Conservation (phyloP, 1,140 invertebrate genomes). For the Contarinia nasturtii region DNA sequence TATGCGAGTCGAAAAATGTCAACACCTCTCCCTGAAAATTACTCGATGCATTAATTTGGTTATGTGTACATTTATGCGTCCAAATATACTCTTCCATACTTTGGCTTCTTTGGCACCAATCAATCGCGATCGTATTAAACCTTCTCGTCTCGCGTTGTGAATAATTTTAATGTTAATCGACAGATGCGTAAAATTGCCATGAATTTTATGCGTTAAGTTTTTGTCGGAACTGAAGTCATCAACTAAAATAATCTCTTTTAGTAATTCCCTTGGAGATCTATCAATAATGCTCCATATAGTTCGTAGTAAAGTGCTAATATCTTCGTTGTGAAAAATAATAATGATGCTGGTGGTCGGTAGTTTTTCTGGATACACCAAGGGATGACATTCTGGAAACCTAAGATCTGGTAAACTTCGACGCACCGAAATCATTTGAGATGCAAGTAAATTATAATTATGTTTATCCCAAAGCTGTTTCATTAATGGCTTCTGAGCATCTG, state of each 20-base stretch:
- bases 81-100: constrained; percentile 1
- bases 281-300: constrained; percentile 67
- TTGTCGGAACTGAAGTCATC: constrained; percentile 79
- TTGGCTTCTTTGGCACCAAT: constrained; percentile 65
- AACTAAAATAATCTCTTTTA: constrained; percentile 79
- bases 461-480: constrained; percentile 92
- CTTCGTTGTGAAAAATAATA: constrained; percentile 87
- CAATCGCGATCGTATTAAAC: constrained; percentile 70
- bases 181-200: constrained; percentile 55
- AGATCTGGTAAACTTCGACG: constrained; percentile 92
- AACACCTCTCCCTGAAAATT: constrained; percentile 38
- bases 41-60: not conserved
- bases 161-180: constrained; percentile 44
- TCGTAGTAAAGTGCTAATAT: constrained; percentile 71
- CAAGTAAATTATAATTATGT: constrained; percentile 96
- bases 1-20: constrained; percentile 85
- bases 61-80: not conserved
- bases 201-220: constrained; percentile 17
- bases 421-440: constrained; percentile 92
- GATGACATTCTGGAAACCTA: constrained; percentile 55
- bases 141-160: constrained; percentile 48
- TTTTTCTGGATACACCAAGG: constrained; percentile 35
- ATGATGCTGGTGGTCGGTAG: constrained; percentile 63
- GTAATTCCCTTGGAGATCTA: constrained; percentile 52
- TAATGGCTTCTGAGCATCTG: constrained; percentile 59